These are phyloP conservation scores for Fragum fragum DNA, from an alignment of 2,888 invertebrate species.

Conservation along the genomic window DNA sequence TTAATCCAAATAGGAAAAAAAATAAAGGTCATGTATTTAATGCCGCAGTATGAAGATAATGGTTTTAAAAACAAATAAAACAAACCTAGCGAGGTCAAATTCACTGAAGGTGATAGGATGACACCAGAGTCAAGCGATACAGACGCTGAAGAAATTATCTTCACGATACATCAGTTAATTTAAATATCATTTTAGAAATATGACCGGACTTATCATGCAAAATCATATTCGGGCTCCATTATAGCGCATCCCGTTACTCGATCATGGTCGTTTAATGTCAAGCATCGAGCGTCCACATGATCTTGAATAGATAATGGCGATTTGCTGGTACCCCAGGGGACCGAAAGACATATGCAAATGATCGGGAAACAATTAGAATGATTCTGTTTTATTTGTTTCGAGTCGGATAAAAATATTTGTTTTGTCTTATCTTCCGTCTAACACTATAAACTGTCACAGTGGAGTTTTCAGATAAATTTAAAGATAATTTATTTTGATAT, in stretches of 20 bases:
- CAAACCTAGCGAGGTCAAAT: slow-evolving; percentile 9
- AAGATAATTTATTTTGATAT: slow-evolving; percentile 28
- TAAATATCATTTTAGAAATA: slow-evolving; percentile 57
- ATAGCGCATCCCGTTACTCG: slow-evolving; percentile 49
- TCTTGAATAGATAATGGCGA: slow-evolving; percentile 54
- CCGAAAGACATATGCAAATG: slow-evolving; percentile 47
- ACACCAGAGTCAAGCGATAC: slow-evolving; percentile 17
- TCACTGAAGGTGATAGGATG: slow-evolving; percentile 22
- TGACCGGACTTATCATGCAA: slow-evolving; percentile 54
- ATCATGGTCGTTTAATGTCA: slow-evolving; percentile 53
- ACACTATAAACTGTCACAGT: slow-evolving; percentile 25
- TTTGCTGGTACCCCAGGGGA: slow-evolving; percentile 50
- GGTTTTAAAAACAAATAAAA: slow-evolving; percentile 15
- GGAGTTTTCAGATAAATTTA: slow-evolving; percentile 18
- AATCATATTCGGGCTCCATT: slow-evolving; percentile 56
- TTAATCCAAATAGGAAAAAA: no score
- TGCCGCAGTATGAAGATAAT: not conserved
- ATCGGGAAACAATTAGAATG: slow-evolving; percentile 37
- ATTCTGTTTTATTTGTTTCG: slow-evolving; percentile 40
- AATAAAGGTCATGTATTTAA: not conserved
- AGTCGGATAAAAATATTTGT: slow-evolving; percentile 27
- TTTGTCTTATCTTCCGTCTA: slow-evolving; percentile 22
- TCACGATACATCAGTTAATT: slow-evolving; percentile 41
- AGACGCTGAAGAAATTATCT: slow-evolving; percentile 26
- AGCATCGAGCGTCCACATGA: slow-evolving; percentile 49